phyloP scores from a whole-genome alignment of 2,113 vertebrate genomes.

The sheep (Ovis aries) region DNA sequence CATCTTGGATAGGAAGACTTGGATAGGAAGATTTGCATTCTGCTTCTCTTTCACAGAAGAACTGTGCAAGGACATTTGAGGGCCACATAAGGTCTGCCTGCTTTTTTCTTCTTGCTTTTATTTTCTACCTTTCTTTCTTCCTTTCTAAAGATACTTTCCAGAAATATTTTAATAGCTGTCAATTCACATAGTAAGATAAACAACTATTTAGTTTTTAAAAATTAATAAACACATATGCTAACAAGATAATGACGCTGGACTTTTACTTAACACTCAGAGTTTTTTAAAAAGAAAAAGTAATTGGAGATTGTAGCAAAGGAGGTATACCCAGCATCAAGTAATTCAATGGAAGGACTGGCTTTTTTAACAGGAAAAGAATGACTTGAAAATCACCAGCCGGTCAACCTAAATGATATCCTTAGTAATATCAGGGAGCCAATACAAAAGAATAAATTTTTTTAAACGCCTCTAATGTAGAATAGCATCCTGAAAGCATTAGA shows the following conservation, averaged over 20 bases:
- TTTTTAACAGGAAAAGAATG: conserved; percentile 29
- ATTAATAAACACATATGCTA: neutral
- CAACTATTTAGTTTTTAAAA: neutral
- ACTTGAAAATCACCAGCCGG: conserved; percentile 40
- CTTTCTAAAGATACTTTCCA: conserved; percentile 17
- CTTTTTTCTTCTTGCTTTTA: neutral
- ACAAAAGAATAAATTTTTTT: conserved; percentile 35
- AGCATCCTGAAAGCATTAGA: conserved; percentile 51
- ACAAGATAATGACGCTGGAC: neutral
- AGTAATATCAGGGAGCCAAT: conserved; percentile 31
- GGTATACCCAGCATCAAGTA: neutral
- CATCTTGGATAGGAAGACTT: neutral
- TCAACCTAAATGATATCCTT: conserved; percentile 36
- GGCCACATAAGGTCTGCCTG: too few relatives aligned
- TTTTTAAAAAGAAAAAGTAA: neutral
- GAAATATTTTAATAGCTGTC: conserved; percentile 23
- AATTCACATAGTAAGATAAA: neutral
- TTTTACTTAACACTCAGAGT: neutral
- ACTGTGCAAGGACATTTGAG: neutral
- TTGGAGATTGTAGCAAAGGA: neutral
- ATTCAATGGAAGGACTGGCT: neutral
- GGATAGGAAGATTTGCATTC: neutral
- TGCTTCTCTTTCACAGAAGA: neutral
- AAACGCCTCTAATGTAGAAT: conserved; percentile 41
- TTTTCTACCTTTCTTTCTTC: neutral